phyloP scores from a whole-genome alignment of 1,140 invertebrate genomes.

The Pentalonia nigronervosa region DNA sequence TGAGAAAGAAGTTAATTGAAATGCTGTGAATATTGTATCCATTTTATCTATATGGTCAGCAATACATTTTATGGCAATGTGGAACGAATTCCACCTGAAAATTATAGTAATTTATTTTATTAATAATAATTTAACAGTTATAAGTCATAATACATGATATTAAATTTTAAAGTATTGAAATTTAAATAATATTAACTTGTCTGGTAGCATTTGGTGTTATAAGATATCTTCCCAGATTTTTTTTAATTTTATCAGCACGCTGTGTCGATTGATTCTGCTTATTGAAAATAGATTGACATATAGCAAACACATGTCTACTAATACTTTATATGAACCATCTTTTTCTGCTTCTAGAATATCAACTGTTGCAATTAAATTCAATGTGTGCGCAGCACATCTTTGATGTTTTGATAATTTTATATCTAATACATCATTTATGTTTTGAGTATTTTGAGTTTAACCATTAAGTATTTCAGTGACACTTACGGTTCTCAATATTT shows the following conservation, averaged over 20 bases:
- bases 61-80: background rate
- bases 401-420: too few species aligned
- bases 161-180: background rate
- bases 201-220: background rate
- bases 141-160: background rate
- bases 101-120: background rate
- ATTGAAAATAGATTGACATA: background rate
- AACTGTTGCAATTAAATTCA: too few species aligned
- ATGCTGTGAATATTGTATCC: too few species aligned
- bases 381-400: too few species aligned
- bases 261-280: constrained; percentile 20
- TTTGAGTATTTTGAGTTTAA: too few species aligned
- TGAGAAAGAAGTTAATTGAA: too few species aligned
- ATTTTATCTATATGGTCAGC: background rate
- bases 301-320: background rate
- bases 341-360: too few species aligned
- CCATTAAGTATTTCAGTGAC: too few species aligned
- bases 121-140: background rate
- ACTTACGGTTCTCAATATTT: too few species aligned
- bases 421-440: too few species aligned
- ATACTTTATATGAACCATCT: background rate
- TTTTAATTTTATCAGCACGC: constrained; percentile 5
- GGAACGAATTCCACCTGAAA: background rate
- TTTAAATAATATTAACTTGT: background rate
- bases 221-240: background rate